Evolutionary conservation across 2,888 invertebrate genomes (phyloP).

Genomic region (Eustalomyia histrio): DNA sequence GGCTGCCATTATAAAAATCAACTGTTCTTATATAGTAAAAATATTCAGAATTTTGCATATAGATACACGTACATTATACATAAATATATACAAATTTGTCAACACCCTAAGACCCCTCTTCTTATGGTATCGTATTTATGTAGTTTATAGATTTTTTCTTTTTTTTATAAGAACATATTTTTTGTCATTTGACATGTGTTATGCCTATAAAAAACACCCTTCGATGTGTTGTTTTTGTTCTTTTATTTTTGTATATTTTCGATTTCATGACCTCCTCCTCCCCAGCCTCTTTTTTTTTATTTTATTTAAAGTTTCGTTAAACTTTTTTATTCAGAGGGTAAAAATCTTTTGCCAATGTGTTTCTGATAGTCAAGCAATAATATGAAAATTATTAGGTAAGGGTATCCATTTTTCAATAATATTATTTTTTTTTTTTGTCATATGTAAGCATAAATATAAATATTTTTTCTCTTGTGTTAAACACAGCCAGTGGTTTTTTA

Average conservation of each 20-base stretch:
- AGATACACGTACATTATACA: background rate
- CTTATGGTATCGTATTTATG: conserved; percentile 33
- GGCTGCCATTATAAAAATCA: conserved; percentile 27
- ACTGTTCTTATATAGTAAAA: background rate
- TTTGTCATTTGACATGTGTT: conserved; percentile 64
- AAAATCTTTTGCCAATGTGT: conserved; percentile 42
- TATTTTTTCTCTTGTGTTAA: conserved; percentile 13
- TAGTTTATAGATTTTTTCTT: conserved; percentile 2
- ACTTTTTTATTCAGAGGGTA: conserved; percentile 9
- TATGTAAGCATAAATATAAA: background rate
- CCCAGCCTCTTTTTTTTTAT: conserved; percentile 24
- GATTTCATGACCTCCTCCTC: conserved; percentile 46
- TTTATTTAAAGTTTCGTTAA: conserved; percentile 34
- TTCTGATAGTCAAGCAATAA: conserved; percentile 60
- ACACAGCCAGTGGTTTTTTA: conserved; percentile 52
- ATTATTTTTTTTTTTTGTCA: conserved; percentile 14
- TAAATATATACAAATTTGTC: conserved; percentile 39
- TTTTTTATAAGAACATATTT: conserved; percentile 59
- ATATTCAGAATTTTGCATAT: conserved; percentile 39
- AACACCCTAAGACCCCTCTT: conserved; percentile 55
- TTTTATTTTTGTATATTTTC: conserved; percentile 22
- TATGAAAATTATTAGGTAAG: conserved; percentile 54
- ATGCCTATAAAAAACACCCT: conserved; percentile 63
- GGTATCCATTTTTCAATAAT: conserved; percentile 35
- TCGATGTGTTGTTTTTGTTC: conserved; percentile 35